phyloP scores from a whole-genome alignment of 2,797 vertebrate species.

The Esox masquinongy region DNA sequence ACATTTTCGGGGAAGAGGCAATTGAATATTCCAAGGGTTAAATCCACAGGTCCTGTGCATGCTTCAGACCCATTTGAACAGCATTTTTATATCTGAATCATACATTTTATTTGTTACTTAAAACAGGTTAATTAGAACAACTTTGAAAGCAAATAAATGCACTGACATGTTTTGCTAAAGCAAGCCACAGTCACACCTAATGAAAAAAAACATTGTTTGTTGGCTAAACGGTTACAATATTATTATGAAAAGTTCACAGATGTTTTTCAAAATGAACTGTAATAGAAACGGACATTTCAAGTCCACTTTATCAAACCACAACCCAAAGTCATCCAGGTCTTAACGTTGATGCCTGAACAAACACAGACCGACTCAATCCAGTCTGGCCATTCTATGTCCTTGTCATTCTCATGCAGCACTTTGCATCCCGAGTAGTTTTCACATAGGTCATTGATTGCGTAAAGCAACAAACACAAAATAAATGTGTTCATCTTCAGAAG shows the following conservation, averaged over 20 bases:
- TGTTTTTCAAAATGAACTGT: conserved; percentile 53
- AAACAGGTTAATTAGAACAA: conserved; percentile 73
- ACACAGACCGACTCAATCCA: background rate
- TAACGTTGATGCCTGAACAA: conserved; percentile 11
- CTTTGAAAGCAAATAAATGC: conserved; percentile 50
- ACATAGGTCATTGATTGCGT: conserved; percentile 50
- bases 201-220: conserved; percentile 67
- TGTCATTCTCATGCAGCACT: background rate
- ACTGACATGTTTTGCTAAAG: conserved; percentile 29
- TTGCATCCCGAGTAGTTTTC: conserved; percentile 21
- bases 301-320: conserved; percentile 1
- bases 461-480: conserved; percentile 45
- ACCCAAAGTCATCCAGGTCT: conserved; percentile 47
- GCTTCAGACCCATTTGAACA: conserved; percentile 58
- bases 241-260: conserved; percentile 57
- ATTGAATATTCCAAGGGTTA: conserved; percentile 48
- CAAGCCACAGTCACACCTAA: conserved; percentile 59
- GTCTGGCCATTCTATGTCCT: conserved; percentile 1
- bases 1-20: background rate
- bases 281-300: conserved; percentile 54
- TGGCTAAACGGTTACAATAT: conserved; percentile 68
- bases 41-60: conserved; percentile 72
- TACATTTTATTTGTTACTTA: conserved; percentile 57
- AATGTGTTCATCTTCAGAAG: conserved; percentile 47
- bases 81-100: conserved; percentile 53